phyloP scores from a whole-genome alignment of 2,888 invertebrate genomes.

The Chaetoderma sp. region DNA sequence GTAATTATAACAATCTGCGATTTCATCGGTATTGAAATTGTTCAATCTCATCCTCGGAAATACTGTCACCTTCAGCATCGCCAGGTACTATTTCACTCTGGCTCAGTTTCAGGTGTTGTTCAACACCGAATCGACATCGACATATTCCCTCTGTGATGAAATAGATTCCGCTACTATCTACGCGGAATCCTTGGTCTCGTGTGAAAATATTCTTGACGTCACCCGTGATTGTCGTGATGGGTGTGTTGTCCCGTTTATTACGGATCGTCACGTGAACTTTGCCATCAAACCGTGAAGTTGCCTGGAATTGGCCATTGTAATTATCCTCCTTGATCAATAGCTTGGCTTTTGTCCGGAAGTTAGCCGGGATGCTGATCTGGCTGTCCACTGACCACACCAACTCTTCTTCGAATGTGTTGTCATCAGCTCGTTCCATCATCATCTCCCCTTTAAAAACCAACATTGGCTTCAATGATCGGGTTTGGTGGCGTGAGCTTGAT shows the following conservation, averaged over 20 bases:
- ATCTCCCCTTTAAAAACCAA: conserved; percentile 67
- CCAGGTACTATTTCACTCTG: conserved; percentile 37
- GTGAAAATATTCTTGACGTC: conserved; percentile 63
- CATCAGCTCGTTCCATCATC: conserved; percentile 60
- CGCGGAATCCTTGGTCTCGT: conserved; percentile 49
- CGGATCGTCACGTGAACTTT: conserved; percentile 63
- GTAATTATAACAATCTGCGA: too few relatives aligned
- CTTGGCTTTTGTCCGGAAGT: conserved; percentile 52
- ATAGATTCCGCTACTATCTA: conserved; percentile 47
- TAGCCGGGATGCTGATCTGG: conserved; percentile 64
- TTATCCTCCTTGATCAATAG: conserved; percentile 63
- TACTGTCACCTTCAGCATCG: not conserved
- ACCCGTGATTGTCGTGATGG: conserved; percentile 62
- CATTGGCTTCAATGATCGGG: conserved; percentile 68
- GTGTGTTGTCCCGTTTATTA: conserved; percentile 64
- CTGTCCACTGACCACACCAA: conserved; percentile 69
- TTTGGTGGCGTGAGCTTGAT: conserved; percentile 67
- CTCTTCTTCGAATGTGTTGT: conserved; percentile 64
- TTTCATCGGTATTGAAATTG: too few relatives aligned
- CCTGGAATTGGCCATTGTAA: conserved; percentile 62
- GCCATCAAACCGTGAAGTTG: conserved; percentile 63
- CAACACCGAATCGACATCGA: conserved; percentile 68
- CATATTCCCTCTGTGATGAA: conserved; percentile 64
- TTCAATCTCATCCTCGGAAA: too few relatives aligned
- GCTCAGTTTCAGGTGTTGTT: conserved; percentile 67